Evolutionary conservation across 2,888 invertebrate genomes (phyloP).

Genomic region (Theodoxus fluviatilis): DNA sequence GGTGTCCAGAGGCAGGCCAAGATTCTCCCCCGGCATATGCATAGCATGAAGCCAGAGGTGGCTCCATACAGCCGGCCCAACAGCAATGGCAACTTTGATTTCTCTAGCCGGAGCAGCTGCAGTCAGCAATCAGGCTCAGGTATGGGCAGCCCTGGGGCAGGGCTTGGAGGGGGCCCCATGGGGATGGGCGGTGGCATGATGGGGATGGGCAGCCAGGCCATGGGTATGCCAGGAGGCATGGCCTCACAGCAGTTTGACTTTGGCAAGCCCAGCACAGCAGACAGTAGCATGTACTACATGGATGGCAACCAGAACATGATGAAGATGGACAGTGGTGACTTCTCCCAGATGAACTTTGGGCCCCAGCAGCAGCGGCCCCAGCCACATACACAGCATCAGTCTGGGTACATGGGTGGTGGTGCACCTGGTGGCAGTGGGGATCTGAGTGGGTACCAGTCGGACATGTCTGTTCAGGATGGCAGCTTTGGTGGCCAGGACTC

Average conservation of each 20-base stretch:
- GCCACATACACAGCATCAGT: too few species aligned
- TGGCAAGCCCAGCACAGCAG: slow-evolving; percentile 20
- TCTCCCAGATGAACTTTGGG: slow-evolving; percentile 10
- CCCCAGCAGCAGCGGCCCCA: slow-evolving; percentile 7
- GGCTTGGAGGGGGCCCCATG: slow-evolving; percentile 10
- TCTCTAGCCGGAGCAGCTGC: slow-evolving; percentile 33
- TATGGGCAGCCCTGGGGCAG: slow-evolving; percentile 25
- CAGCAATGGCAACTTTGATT: slow-evolving; percentile 34
- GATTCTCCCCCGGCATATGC: slow-evolving; percentile 49
- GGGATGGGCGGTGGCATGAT: too few species aligned
- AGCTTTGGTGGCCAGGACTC: too few species aligned
- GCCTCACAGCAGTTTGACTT: slow-evolving; percentile 44
- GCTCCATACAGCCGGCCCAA: slow-evolving; percentile 57
- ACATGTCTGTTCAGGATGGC: too few species aligned
- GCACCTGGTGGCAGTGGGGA: too few species aligned
- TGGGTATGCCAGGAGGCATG: too few species aligned
- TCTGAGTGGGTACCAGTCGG: too few species aligned
- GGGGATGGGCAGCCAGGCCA: too few species aligned
- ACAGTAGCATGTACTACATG: slow-evolving; percentile 32
- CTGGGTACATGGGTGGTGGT: too few species aligned
- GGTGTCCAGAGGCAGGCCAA: slow-evolving; percentile 51
- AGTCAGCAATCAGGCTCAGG: too few species aligned
- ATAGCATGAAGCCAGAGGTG: slow-evolving; percentile 51
- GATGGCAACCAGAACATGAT: slow-evolving; percentile 48
- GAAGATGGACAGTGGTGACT: slow-evolving; percentile 32